These are phyloP conservation scores for Lucilia sericata DNA, from an alignment of 1,140 invertebrate species.

Conservation along the genomic window DNA sequence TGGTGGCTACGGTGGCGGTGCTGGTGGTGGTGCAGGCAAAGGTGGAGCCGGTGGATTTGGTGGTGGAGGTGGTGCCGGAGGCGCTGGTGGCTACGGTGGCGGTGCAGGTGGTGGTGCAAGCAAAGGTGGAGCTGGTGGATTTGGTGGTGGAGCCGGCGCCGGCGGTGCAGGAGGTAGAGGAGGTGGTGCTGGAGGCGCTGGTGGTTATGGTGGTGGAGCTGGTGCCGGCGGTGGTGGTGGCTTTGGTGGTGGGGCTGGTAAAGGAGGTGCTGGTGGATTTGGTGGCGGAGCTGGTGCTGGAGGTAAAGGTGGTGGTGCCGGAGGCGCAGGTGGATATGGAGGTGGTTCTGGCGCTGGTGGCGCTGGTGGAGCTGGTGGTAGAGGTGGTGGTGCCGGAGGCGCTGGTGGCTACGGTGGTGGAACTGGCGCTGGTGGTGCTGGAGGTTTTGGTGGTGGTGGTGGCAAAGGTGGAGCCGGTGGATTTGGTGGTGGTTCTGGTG, in stretches of 20 bases:
- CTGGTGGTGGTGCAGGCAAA: neutral
- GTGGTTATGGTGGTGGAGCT: slow-evolving; percentile 51
- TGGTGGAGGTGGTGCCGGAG: slow-evolving; percentile 55
- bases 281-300: slow-evolving; percentile 60
- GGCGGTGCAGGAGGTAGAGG: neutral
- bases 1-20: slow-evolving; percentile 48
- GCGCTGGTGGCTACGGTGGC: slow-evolving; percentile 44
- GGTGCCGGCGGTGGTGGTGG: slow-evolving; percentile 60
- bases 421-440: slow-evolving; percentile 58
- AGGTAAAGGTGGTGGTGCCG: slow-evolving; percentile 51
- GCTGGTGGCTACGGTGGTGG: slow-evolving; percentile 64
- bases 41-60: slow-evolving; percentile 60
- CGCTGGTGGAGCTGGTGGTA: slow-evolving; percentile 67
- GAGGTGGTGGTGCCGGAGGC: slow-evolving; percentile 47
- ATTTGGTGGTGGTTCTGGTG: slow-evolving; percentile 11
- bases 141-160: neutral
- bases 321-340: slow-evolving; percentile 60
- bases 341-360: slow-evolving; percentile 66
- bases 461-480: slow-evolving; percentile 48
- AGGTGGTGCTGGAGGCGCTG: slow-evolving; percentile 28
- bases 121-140: too few species aligned
- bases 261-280: slow-evolving; percentile 54
- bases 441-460: slow-evolving; percentile 58
- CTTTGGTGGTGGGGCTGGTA: too few species aligned
- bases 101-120: neutral